phyloP scores from a whole-genome alignment of 1,140 invertebrate species.

The Scaptomyza montana region DNA sequence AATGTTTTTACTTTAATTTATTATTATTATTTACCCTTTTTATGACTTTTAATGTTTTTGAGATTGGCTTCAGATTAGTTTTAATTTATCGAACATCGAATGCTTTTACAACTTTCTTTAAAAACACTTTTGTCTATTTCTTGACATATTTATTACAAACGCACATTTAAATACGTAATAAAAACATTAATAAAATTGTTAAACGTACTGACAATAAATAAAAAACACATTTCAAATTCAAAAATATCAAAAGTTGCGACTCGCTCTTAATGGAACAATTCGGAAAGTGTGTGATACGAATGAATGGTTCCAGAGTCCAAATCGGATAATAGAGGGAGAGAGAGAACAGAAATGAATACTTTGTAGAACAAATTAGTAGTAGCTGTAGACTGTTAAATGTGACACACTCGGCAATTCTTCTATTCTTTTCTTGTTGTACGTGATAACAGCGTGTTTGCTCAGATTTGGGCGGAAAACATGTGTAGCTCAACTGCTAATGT shows the following conservation, averaged over 20 bases:
- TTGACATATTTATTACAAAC: not conserved
- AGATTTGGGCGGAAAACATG: conserved; percentile 80
- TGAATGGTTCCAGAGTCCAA: not conserved
- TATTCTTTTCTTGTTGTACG: conserved; percentile 41
- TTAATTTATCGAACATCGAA: no score
- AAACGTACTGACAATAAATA: not conserved
- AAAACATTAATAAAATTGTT: not conserved
- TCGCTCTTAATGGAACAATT: not conserved
- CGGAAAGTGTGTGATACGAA: not conserved
- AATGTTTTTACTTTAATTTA: no score
- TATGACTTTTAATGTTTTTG: no score
- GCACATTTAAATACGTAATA: not conserved
- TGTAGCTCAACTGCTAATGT: conserved; percentile 79
- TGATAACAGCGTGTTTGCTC: conserved; percentile 67
- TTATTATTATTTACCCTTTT: no score
- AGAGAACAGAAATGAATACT: conserved; percentile 22
- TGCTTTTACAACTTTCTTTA: no score
- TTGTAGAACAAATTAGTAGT: conserved; percentile 14
- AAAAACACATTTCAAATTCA: not conserved
- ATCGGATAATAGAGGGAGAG: not conserved
- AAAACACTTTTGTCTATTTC: no score
- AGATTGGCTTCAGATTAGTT: no score
- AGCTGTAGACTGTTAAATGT: conserved; percentile 16
- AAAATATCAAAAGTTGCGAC: conserved; percentile 1
- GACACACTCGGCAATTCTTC: conserved; percentile 6